A percentile compares a stretch with the other conserved stretches of the same genome.
Evolutionary conservation across 30 jellyfish, hydroid and myxozoan genomes (phyloP).

Genomic region (Chrysaora quinquecirrha): DNA sequence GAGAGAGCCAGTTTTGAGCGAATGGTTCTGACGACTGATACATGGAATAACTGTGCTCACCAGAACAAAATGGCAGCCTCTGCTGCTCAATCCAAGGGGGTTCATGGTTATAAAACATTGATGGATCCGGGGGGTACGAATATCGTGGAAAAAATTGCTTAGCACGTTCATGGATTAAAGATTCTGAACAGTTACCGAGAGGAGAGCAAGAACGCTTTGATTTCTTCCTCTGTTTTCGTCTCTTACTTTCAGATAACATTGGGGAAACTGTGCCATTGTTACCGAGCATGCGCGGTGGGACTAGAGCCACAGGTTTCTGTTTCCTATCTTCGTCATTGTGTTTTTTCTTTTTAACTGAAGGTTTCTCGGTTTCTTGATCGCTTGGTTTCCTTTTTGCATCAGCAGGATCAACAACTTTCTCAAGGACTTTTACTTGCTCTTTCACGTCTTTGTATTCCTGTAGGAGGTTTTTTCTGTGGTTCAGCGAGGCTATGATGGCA

Average conservation of each 20-base stretch:
- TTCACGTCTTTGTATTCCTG: slow-evolving; percentile 62
- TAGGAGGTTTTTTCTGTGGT: slow-evolving; percentile 77
- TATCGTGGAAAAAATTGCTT: slow-evolving; percentile 25
- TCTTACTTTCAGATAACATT: slow-evolving; percentile 6
- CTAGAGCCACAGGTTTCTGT: slow-evolving; percentile 92
- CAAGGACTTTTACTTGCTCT: slow-evolving; percentile 78
- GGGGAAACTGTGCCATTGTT: slow-evolving; percentile 15
- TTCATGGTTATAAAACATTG: background rate
- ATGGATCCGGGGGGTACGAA: slow-evolving; percentile 36
- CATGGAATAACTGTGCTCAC: slow-evolving; percentile 35
- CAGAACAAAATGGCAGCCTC: background rate
- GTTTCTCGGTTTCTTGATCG: slow-evolving; percentile 3
- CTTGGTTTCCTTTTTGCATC: slow-evolving; percentile 41
- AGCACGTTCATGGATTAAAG: background rate
- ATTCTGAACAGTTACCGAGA: background rate
- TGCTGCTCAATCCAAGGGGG: slow-evolving; percentile 7
- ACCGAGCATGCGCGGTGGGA: slow-evolving; percentile 88
- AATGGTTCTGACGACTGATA: slow-evolving; percentile 15
- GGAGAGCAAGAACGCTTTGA: slow-evolving; percentile 1
- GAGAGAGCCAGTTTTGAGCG: slow-evolving; percentile 4
- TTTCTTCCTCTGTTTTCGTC: slow-evolving; percentile 46
- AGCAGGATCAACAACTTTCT: slow-evolving; percentile 53
- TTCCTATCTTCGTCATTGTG: slow-evolving; percentile 49
- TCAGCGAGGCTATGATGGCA: slow-evolving; percentile 80
- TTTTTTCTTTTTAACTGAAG: slow-evolving; percentile 12